These are phyloP conservation scores for Oikopleura vanhoeffeni DNA, from an alignment of 23 tunicate genomes.

Conservation along the genomic window DNA sequence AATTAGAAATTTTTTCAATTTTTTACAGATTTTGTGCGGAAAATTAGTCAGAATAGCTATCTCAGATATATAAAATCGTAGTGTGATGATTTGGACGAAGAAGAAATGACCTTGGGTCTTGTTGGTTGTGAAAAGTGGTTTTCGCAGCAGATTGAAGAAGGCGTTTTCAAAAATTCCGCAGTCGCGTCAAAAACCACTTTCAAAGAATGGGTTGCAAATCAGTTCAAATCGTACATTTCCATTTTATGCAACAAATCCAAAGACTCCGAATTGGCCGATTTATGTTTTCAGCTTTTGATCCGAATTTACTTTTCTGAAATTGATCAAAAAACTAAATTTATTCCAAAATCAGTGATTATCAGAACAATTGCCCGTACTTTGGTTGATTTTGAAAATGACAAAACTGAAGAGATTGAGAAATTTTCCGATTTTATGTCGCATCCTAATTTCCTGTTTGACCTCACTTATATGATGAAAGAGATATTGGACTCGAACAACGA, in stretches of 20 bases:
- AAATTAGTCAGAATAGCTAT: no score
- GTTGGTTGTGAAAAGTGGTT: neutral
- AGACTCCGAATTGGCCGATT: neutral
- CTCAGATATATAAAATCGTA: neutral
- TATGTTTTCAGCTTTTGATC: neutral
- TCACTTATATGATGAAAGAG: neutral
- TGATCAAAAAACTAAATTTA: neutral
- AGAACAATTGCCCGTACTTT: neutral
- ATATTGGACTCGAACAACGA: neutral
- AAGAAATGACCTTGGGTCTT: neutral
- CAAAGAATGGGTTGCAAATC: neutral
- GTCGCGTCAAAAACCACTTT: neutral
- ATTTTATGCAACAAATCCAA: neutral
- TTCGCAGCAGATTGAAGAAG: neutral
- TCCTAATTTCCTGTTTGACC: neutral
- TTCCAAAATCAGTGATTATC: neutral
- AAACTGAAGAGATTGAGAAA: slow-evolving; percentile 4
- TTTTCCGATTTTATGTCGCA: neutral
- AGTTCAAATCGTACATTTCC: neutral
- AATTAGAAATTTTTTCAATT: neutral
- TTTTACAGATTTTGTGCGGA: neutral
- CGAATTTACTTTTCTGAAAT: neutral
- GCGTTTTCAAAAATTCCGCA: neutral
- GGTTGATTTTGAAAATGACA: neutral
- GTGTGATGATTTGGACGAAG: neutral